Evolutionary conservation across 2,888 invertebrate genomes (phyloP).

Genomic region (Lepetodrilus schrolli): DNA sequence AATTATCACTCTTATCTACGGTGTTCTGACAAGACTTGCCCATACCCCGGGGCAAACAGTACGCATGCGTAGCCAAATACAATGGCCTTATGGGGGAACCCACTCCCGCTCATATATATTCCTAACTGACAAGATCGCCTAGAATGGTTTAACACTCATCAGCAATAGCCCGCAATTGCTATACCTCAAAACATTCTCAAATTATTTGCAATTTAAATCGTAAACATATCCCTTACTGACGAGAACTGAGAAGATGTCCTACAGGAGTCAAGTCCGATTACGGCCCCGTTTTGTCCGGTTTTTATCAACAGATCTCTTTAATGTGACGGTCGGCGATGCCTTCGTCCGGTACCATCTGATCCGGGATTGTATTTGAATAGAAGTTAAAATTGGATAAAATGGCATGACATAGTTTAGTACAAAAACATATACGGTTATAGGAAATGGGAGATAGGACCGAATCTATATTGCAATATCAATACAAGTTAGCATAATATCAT

Average conservation of each 20-base stretch:
- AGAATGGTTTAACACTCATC: conserved; percentile 4
- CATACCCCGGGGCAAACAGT: not conserved
- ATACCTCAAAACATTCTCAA: conserved; percentile 3
- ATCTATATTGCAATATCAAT: too few relatives aligned
- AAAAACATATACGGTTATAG: too few relatives aligned
- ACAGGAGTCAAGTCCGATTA: conserved; percentile 9
- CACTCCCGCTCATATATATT: not conserved
- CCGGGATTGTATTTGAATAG: not conserved
- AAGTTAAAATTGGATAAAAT: conserved; percentile 7
- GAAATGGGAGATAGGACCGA: not conserved
- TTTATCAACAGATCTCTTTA: conserved; percentile 11
- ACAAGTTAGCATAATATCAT: too few relatives aligned
- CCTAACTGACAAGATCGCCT: not conserved
- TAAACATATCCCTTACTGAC: conserved; percentile 7
- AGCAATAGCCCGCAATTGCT: conserved; percentile 4
- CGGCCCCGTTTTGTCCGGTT: not conserved
- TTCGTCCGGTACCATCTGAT: conserved; percentile 4
- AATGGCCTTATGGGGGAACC: not conserved
- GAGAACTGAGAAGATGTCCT: not conserved
- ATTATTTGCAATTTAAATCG: conserved; percentile 25
- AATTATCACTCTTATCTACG: not conserved
- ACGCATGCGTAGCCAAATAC: conserved; percentile 18
- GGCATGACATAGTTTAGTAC: too few relatives aligned
- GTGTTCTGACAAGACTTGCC: not conserved
- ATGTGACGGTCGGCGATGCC: conserved; percentile 6